Base-by-base conservation (phyloP, 2,113 vertebrate species). In the Hippocampus zosterae region DNA sequence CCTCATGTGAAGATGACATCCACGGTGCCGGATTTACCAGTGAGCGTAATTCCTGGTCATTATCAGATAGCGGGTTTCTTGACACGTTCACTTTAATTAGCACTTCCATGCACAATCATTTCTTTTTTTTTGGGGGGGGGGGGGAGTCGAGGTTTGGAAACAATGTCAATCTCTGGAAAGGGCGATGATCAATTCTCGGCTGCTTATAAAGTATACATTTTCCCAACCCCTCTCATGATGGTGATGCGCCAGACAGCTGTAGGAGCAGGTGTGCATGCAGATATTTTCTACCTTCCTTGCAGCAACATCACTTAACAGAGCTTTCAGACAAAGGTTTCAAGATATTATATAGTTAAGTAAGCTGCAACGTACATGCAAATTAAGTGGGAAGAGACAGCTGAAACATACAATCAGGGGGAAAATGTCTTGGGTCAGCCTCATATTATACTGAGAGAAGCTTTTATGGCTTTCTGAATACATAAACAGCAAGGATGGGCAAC, bases 11-110 rank as follows among this genome's bases (percentile, higher is more conserved):
- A 23, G 63, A 68, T 74, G 69, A 77, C 62, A 76, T 63, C 65
- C 64, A 61, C 68, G 57, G 19, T 37, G 69, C 70, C 61, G 68
- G 37, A 69, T 76, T 76, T 65, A 68, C 29, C 57, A 61, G 41
- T n/a, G 48, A 68, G 16, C 68, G 46, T 76, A 81, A 80, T 78
- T 81, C 67, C 59, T 46, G 63, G 67, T 73, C 71, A 76, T 86
- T 79, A 83, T 61, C 41, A 65, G 6, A 16, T n/a, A 80, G 66
- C 71, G 52, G 44, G 63, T 81, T 88, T 72, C 44, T n/a, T 66
- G 42, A 67, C 41, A 44, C 65, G 70, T 70, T 71, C 62, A 48
- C 52, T 67, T 77, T 78, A 65, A 69, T 25, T 21, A 65, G 64
- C 63, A 44, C 23, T 62, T 69, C 40, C 21, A 37, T 52, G 71